phyloP scores from a whole-genome alignment of 2,888 invertebrate genomes.

The Cataglyphis albicans region DNA sequence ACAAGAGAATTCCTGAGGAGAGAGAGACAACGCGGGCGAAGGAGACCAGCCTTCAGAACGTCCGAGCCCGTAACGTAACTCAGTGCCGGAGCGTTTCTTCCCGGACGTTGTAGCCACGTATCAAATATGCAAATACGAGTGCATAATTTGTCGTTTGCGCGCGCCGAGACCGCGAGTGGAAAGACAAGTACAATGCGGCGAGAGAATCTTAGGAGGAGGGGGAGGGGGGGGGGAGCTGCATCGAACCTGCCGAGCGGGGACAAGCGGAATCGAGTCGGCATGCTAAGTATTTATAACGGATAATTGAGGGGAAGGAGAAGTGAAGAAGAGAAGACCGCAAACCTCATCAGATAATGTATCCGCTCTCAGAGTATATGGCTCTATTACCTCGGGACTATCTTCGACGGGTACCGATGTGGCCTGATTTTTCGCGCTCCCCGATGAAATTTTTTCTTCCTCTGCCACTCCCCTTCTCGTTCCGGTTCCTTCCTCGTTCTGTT shows the following conservation, averaged over 20 bases:
- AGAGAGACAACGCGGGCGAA: conserved; percentile 5
- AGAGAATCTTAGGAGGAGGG: not conserved
- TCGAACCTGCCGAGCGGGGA: conserved; percentile 8
- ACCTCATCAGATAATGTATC: conserved; percentile 79
- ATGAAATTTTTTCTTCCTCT: conserved; percentile 54
- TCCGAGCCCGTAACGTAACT: conserved; percentile 69
- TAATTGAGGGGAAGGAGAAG: conserved; percentile 9
- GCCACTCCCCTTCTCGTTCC: not conserved
- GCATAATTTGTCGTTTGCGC: conserved; percentile 80
- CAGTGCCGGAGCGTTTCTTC: conserved; percentile 71
- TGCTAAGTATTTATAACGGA: conserved; percentile 66
- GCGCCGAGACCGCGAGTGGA: conserved; percentile 62
- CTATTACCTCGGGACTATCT: conserved; percentile 78
- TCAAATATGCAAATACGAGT: conserved; percentile 81
- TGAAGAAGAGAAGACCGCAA: conserved; percentile 67
- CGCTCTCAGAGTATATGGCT: conserved; percentile 70
- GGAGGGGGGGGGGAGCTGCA: not conserved
- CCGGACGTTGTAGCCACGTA: conserved; percentile 77
- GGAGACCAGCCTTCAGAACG: conserved; percentile 43
- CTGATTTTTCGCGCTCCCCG: conserved; percentile 48
- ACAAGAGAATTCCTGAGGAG: not conserved
- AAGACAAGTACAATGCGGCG: conserved; percentile 70
- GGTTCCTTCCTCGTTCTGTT: not conserved
- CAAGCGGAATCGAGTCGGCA: conserved; percentile 44
- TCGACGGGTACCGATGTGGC: conserved; percentile 55